Evolutionary conservation across 1,140 invertebrate genomes (phyloP).

Genomic region (Dryas iulia): DNA sequence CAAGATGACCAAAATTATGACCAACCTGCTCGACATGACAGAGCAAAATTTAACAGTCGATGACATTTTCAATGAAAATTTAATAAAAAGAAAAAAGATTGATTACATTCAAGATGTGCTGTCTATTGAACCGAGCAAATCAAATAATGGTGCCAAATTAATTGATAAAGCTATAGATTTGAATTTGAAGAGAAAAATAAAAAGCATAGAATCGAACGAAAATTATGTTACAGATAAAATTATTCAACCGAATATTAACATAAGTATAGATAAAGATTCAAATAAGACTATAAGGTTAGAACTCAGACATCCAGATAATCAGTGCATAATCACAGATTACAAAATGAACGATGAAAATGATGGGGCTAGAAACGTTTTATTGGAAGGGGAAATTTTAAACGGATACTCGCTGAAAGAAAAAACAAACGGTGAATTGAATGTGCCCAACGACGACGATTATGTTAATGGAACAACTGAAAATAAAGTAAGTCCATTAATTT

Average conservation of each 20-base stretch:
- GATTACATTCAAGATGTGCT: constrained; percentile 29
- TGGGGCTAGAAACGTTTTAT: constrained; percentile 13
- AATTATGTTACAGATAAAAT: constrained; percentile 37
- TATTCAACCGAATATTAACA: constrained; percentile 48
- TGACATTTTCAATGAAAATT: constrained; percentile 57
- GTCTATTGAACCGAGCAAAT: constrained; percentile 33
- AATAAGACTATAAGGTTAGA: constrained; percentile 60
- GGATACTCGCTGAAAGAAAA: constrained; percentile 1
- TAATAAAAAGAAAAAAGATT: constrained; percentile 49
- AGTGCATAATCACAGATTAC: constrained; percentile 45
- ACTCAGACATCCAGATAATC: constrained; percentile 52
- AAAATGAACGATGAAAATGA: constrained; percentile 42
- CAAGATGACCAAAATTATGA: constrained; percentile 71
- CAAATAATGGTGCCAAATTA: constrained; percentile 32
- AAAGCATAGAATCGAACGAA: constrained; percentile 29
- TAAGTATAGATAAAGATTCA: constrained; percentile 58
- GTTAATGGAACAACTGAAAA: constrained; percentile 23
- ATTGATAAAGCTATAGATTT: constrained; percentile 34
- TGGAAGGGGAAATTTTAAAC: neutral
- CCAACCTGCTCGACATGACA: constrained; percentile 54
- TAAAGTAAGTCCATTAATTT: constrained; percentile 32
- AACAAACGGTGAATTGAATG: constrained; percentile 9
- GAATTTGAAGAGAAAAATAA: constrained; percentile 50
- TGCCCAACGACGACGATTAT: constrained; percentile 11
- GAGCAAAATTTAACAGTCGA: constrained; percentile 53